Conservation (phyloP, 2,797 vertebrate species). For the Helicolenus hilgendorfi region DNA sequence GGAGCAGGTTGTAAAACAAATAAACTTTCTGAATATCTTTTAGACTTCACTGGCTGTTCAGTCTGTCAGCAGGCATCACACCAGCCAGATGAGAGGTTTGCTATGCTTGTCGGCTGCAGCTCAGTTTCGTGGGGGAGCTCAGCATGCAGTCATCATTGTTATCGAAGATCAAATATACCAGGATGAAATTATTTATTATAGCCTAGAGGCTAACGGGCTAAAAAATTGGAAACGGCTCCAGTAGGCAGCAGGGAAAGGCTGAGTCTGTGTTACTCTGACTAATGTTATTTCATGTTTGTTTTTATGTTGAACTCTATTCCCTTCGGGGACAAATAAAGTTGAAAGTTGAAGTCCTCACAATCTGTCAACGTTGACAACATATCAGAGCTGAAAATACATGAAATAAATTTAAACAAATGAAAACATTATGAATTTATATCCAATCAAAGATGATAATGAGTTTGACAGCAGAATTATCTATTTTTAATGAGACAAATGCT, state of each 20-base stretch:
- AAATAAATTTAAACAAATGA: background rate
- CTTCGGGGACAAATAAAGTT: background rate
- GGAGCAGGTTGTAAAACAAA: background rate
- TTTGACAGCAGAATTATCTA: background rate
- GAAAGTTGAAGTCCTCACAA: background rate
- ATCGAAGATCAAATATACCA: background rate
- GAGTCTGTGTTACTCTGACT: background rate
- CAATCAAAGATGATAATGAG: background rate
- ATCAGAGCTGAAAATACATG: background rate
- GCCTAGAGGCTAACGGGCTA: background rate
- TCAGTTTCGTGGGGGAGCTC: background rate
- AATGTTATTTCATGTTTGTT: background rate
- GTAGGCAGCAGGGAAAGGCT: background rate
- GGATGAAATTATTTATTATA: conserved; percentile 24
- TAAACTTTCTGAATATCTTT: conserved; percentile 11
- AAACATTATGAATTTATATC: background rate
- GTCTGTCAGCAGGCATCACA: conserved; percentile 2
- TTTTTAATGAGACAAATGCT: background rate
- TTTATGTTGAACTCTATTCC: background rate
- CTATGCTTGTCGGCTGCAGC: background rate
- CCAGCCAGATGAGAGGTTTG: background rate
- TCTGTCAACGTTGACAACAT: background rate
- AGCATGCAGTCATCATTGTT: conserved; percentile 1
- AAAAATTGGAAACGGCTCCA: background rate
- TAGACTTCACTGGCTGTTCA: background rate